These are phyloP conservation scores for Gouania willdenowi DNA, from an alignment of 2,797 vertebrate species.

Conservation along the genomic window DNA sequence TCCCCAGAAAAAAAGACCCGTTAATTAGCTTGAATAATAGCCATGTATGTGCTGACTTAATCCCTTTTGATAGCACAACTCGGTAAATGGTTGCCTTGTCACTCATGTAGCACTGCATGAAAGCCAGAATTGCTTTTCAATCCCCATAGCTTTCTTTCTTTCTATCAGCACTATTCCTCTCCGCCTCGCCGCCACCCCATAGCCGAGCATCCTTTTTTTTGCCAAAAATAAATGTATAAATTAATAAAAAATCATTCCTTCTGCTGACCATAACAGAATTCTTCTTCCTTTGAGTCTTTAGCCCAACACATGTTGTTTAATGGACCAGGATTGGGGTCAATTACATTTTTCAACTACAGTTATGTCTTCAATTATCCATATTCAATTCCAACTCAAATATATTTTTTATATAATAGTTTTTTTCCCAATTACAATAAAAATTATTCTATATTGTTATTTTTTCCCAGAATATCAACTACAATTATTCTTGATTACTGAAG, in stretches of 20 bases:
- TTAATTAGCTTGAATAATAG: conserved; percentile 83
- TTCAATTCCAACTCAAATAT: too few species aligned
- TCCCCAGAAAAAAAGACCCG: conserved; percentile 62
- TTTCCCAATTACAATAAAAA: too few species aligned
- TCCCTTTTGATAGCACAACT: conserved; percentile 67
- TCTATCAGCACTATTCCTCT: conserved; percentile 38
- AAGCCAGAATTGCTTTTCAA: conserved; percentile 73
- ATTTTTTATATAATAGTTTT: too few species aligned
- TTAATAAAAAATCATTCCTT: too few species aligned
- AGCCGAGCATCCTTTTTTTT: conserved; percentile 50
- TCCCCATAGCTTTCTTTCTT: conserved; percentile 60
- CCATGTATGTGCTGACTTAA: conserved; percentile 78
- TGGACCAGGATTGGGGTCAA: too few species aligned
- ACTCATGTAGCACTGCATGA: conserved; percentile 73
- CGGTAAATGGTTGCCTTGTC: conserved; percentile 82
- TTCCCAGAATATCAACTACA: too few species aligned
- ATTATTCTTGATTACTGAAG: too few species aligned
- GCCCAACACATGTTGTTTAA: conserved; percentile 29
- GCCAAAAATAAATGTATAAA: conserved; percentile 45
- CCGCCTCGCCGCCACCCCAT: conserved; percentile 22
- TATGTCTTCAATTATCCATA: too few species aligned
- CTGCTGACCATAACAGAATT: conserved; percentile 44
- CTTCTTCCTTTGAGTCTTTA: conserved; percentile 37
- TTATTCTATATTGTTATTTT: too few species aligned
- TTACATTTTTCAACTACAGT: too few species aligned